Evolutionary conservation across 2,797 vertebrate species (phyloP), one percentile per base, ranked within the genome.

Genomic region (Enteromius argenteus): DNA sequence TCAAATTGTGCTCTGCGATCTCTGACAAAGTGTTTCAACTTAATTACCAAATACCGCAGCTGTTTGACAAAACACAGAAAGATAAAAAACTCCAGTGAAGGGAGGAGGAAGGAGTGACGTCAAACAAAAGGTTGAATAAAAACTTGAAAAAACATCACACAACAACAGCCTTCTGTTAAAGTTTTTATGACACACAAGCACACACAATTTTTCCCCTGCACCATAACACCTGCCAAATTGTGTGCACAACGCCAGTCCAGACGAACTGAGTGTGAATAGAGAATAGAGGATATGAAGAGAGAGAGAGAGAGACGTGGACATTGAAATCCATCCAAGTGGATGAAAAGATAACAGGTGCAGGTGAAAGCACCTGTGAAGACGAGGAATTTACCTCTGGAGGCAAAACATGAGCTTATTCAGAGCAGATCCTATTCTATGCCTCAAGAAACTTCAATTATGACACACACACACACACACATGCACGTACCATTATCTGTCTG

Each of bases 331-430:
- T 78, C 73, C 80, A 86, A 68, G 66, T 81, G 79, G 27, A 84
- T 77, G 66, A 69, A 84, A 84, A 78, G 82, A 46, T 71, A 84
- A 78, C 64, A 84, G 82, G 64, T 84, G 75, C 75, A 42, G 21
- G 23, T 84, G 64, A 84, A 69, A 66, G 46, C 62, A 83, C 23
- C 35, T 77, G 81, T 42, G 81, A 64, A 39, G 71, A 82, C 53
- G 42, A 74, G n/a, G 80, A 76, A 71, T 79, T 84, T 67, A 84
- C 51, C 75, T 84, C 82, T 60, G 27, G 51, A 78, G 82, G 66
- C 74, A 77, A 77, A 77, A 37, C 75, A 84, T 32, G 27, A 46
- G 46, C 49, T 77, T 42, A 77, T 23, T 64, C 73, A 68, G 14
- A 78, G 21, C 14, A 35, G 49, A 79, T 69, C 53, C 51, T 49